Conservation (phyloP, 2,888 invertebrate species). For the Brachyopa scutellaris region DNA sequence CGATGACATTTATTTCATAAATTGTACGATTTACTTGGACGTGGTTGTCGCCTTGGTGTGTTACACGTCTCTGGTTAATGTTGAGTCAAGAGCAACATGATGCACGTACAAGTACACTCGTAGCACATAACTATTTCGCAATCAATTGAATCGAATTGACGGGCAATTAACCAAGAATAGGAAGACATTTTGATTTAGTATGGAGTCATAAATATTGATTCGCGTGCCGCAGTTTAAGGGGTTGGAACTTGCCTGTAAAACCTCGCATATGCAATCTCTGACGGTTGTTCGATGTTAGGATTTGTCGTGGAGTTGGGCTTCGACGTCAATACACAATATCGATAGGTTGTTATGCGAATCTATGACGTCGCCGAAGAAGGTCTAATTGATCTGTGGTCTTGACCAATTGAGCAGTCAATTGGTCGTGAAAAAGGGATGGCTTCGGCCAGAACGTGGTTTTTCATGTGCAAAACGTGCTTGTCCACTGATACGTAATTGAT, state of each 20-base stretch:
- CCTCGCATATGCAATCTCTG: no score
- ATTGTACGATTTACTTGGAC: slow-evolving; percentile 24
- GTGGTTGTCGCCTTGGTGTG: slow-evolving; percentile 25
- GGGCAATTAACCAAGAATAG: slow-evolving; percentile 68
- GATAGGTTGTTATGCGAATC: slow-evolving; percentile 15
- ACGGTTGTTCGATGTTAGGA: slow-evolving; percentile 44
- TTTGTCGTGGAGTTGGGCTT: slow-evolving; percentile 55
- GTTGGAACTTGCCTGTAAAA: no score
- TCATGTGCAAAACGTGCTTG: no score
- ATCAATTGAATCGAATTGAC: slow-evolving; percentile 72
- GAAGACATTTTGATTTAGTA: slow-evolving; percentile 69
- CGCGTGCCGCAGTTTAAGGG: neutral
- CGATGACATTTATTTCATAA: slow-evolving; percentile 37
- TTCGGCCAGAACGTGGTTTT: neutral
- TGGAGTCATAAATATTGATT: slow-evolving; percentile 61
- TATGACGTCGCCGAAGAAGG: slow-evolving; percentile 45
- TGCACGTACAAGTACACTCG: slow-evolving; percentile 36
- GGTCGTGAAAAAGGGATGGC: slow-evolving; percentile 3
- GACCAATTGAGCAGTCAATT: slow-evolving; percentile 50
- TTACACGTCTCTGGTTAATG: neutral
- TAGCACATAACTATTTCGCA: slow-evolving; percentile 38
- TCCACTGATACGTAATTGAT: no score
- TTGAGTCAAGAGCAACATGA: slow-evolving; percentile 19
- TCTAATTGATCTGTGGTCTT: slow-evolving; percentile 58
- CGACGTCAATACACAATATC: slow-evolving; percentile 35